Base-by-base conservation (phyloP, 2,888 invertebrate species). In the Drosophila maculinotata region DNA sequence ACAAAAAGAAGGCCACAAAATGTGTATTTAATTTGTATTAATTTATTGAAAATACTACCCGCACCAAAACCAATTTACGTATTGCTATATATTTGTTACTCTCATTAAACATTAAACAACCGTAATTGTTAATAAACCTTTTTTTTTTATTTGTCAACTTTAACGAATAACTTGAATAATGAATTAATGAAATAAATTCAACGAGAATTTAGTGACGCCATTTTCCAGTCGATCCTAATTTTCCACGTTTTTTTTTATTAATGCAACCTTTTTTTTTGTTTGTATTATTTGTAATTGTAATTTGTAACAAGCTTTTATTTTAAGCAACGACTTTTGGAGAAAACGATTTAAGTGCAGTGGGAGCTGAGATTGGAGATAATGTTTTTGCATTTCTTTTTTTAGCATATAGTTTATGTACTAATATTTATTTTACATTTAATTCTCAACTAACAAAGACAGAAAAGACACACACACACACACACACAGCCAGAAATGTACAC, bases 21-120 rank as follows among this genome's bases (percentile, higher is more conserved):
- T 74, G 53, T 77, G 85, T 81, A 81, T 81, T 81, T 82, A 82
- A 84, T 71, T 85, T 82, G 79, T 81, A 81, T 85, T 81, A 81
- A 84, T 81, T 79, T 81, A 81, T 81, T 76, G 47, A 56, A 52
- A 63, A 54, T 41, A 63, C 35, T 45, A 70, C 38, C 52, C 47
- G 67, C 81, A 80, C 81, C 84, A 78, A 83, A 78, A 69, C 73
- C 73, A 68, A 71, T 67, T 58, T 67, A 78, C 66, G 71, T 79
- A 77, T 75, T 76, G 57, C 60, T 66, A 57, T 60, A 52, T 70
- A 60, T 66, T 59, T 63, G 60, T 65, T 66, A 59, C 42, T 54
- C 30, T 54, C 30, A 59, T 67, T 54, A 36, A 53, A 53, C 14
- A 35, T 30, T 36, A 60, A 66, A 52, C 35, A 57, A 39, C 5